A percentile compares a stretch with the other conserved stretches of the same genome.
These are phyloP conservation scores for Paraescarpia echinospica DNA, from an alignment of 1,140 invertebrate species.

Conservation along the genomic window DNA sequence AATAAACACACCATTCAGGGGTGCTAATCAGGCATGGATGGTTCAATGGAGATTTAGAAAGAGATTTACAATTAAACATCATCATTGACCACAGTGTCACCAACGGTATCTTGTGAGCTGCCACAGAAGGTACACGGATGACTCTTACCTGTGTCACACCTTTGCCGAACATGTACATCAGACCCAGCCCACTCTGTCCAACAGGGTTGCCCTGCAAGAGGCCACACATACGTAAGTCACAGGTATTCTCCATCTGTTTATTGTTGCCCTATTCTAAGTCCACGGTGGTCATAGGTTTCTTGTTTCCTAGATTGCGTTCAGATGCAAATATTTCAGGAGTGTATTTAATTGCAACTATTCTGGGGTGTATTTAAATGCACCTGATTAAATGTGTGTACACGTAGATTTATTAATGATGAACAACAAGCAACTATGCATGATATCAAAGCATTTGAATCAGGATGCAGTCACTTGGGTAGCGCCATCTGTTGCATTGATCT, in stretches of 20 bases:
- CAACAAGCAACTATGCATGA: too few species aligned
- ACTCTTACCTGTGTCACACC: constrained; percentile 75
- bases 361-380: too few species aligned
- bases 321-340: background rate
- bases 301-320: background rate
- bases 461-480: too few species aligned
- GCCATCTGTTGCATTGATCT: too few species aligned
- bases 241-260: background rate
- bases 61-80: background rate
- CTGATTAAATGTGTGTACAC: too few species aligned
- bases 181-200: constrained; percentile 92
- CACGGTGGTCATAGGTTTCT: too few species aligned
- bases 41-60: background rate
- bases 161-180: constrained; percentile 96
- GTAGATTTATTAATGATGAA: too few species aligned
- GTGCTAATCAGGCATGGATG: background rate
- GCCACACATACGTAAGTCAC: background rate
- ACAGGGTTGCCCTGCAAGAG: constrained; percentile 79
- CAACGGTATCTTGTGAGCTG: too few species aligned
- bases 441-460: too few species aligned
- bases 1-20: too few species aligned
- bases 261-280: too few species aligned
- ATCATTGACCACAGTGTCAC: background rate
- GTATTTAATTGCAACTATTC: background rate
- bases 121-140: background rate